These are phyloP conservation scores for Scyliorhinus canicula DNA, from an alignment of 2,797 vertebrate species.

Conservation along the genomic window DNA sequence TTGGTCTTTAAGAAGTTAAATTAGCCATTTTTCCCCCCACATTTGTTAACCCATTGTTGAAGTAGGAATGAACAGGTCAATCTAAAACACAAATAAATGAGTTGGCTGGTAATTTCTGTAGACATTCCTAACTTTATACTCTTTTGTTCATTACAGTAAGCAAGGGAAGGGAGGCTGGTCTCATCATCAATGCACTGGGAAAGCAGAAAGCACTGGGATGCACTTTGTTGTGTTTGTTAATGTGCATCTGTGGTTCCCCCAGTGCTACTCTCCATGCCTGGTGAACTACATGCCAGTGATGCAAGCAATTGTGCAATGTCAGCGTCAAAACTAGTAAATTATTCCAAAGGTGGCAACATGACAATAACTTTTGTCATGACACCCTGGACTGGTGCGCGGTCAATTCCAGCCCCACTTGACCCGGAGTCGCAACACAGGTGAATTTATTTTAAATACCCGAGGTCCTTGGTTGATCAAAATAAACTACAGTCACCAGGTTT, in stretches of 20 bases:
- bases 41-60: background rate
- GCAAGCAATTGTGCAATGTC: background rate
- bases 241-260: background rate
- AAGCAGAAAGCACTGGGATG: background rate
- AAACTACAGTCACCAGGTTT: no score
- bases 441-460: no score
- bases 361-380: background rate
- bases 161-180: background rate
- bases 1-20: background rate
- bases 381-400: no score
- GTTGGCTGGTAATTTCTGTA: background rate
- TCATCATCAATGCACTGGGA: background rate
- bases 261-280: background rate
- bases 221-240: background rate
- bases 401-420: no score
- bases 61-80: background rate
- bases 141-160: background rate
- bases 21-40: background rate
- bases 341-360: background rate
- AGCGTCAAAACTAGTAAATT: background rate
- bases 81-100: background rate
- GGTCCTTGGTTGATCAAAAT: no score
- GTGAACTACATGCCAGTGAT: background rate
- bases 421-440: no score
- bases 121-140: background rate